Conservation (phyloP, 2,888 invertebrate species). For the Rhagium mordax region DNA sequence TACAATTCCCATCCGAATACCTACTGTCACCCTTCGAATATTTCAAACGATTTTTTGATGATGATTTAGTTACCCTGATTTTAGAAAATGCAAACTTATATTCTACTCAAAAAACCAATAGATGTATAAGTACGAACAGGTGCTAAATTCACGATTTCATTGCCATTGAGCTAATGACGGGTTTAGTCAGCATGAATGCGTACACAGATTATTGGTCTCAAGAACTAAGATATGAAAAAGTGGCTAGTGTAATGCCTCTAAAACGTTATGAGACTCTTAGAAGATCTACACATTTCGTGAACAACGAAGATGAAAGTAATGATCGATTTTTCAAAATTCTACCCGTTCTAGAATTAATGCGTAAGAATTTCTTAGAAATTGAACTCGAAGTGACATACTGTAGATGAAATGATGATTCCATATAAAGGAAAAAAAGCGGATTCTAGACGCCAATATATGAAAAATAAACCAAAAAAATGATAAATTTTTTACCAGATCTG, state of each 20-base stretch:
- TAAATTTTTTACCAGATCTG: no score
- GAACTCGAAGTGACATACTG: background rate
- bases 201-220: slow-evolving; percentile 1
- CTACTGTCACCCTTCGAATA: no score
- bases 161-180: background rate
- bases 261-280: background rate
- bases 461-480: background rate
- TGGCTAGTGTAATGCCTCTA: background rate
- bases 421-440: background rate
- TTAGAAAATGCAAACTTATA: background rate
- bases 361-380: background rate
- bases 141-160: background rate
- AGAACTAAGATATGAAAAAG: background rate
- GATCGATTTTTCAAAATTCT: background rate
- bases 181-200: background rate
- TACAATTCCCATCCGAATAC: no score
- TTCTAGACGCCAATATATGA: background rate
- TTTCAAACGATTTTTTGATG: no score
- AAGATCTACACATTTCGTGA: background rate
- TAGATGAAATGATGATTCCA: background rate
- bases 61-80: no score
- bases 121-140: background rate
- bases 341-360: background rate
- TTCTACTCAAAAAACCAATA: background rate
- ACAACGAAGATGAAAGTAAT: background rate